Conservation (phyloP, 2,888 invertebrate genomes). For the Bombylius major region DNA sequence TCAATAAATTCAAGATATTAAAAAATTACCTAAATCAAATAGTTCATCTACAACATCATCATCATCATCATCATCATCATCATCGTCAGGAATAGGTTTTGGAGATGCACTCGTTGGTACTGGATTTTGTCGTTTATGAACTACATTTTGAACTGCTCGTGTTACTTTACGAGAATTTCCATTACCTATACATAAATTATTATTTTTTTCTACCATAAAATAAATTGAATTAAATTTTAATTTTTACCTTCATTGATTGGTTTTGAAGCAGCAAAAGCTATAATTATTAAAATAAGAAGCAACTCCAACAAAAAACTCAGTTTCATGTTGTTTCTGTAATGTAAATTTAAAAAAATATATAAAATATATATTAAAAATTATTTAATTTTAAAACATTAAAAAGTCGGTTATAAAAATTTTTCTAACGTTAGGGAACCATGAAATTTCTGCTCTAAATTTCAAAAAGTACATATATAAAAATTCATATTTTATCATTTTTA, state of each 20-base stretch:
- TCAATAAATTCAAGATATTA: not conserved
- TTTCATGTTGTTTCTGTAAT: constrained; percentile 2
- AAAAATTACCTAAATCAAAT: not conserved
- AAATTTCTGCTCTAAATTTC: too few species aligned
- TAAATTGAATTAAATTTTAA: not conserved
- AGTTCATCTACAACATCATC: not conserved
- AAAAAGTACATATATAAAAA: too few species aligned
- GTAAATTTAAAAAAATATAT: not conserved
- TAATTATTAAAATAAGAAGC: constrained; percentile 6
- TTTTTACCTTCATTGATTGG: not conserved
- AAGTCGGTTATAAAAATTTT: too few species aligned
- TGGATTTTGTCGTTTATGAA: not conserved
- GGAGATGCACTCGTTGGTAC: not conserved
- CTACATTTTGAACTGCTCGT: not conserved
- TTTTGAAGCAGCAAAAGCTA: constrained; percentile 5
- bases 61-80: not conserved
- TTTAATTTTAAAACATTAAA: too few species aligned
- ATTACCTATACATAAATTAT: not conserved
- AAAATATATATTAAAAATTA: too few species aligned
- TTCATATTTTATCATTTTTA: too few species aligned
- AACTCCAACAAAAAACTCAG: constrained; percentile 4
- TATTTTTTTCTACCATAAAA: too few species aligned
- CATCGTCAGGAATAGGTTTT: not conserved
- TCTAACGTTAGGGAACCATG: too few species aligned
- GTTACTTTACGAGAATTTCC: not conserved